phyloP scores from a whole-genome alignment of 2,888 invertebrate species.

The Vannuccia rotundouncinata region DNA sequence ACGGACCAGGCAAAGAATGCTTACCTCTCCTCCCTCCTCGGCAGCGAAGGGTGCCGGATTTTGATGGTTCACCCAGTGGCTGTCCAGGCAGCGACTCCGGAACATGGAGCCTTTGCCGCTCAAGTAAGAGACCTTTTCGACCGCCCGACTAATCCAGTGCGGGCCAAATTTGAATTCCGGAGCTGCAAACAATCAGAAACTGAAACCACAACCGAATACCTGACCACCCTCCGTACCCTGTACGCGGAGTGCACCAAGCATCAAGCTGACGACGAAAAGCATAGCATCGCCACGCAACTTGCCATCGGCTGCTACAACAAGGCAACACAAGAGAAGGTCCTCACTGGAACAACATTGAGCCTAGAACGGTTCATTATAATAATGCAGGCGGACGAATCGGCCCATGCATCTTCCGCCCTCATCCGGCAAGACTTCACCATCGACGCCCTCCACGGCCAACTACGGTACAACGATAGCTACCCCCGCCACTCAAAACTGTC shows the following conservation, averaged over 20 bases:
- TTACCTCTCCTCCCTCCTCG: background rate
- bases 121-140: background rate
- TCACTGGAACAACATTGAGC: slow-evolving; percentile 11
- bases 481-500: background rate
- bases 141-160: slow-evolving; percentile 17
- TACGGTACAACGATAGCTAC: background rate
- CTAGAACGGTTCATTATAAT: slow-evolving; percentile 3
- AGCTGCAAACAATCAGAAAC: background rate
- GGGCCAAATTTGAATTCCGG: slow-evolving; percentile 20
- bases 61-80: background rate
- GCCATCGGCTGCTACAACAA: background rate
- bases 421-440: background rate
- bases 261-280: slow-evolving; percentile 9
- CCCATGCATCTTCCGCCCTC: slow-evolving; percentile 10
- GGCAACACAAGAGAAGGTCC: slow-evolving; percentile 22
- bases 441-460: background rate
- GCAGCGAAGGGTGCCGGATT: slow-evolving; percentile 17
- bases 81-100: background rate
- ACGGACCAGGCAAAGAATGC: slow-evolving; percentile 4
- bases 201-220: slow-evolving; percentile 6
- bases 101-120: background rate
- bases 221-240: slow-evolving; percentile 30
- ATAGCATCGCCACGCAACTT: slow-evolving; percentile 19
- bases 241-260: background rate
- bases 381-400: slow-evolving; percentile 27